These are phyloP conservation scores for Serilophus lunatus DNA, from an alignment of 2,113 vertebrate species.

Conservation along the genomic window DNA sequence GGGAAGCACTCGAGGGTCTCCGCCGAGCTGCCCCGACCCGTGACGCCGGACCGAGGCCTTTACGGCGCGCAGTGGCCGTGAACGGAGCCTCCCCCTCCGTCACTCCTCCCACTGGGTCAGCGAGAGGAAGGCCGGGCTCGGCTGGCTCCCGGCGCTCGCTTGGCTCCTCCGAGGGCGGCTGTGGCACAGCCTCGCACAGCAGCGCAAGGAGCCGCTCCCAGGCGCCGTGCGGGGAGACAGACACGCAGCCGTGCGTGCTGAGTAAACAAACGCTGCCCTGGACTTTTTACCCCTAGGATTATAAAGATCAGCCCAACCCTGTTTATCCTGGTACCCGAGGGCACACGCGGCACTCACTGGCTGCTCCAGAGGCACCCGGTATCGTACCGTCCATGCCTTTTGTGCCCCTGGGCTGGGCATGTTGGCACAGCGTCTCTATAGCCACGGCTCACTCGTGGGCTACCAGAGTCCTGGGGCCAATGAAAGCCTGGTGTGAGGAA, in stretches of 20 bases:
- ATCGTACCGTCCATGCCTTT: fast-evolving
- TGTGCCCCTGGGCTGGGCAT: neutral
- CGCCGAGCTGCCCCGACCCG: fast-evolving
- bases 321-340: neutral
- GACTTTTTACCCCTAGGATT: neutral
- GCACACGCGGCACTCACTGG: fast-evolving
- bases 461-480: fast-evolving
- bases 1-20: fast-evolving
- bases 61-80: fast-evolving
- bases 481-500: fast-evolving
- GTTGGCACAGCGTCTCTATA: fast-evolving
- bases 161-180: fast-evolving
- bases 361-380: neutral
- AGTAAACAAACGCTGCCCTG: neutral
- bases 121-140: neutral
- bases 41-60: fast-evolving
- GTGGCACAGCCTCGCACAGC: fast-evolving
- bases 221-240: neutral
- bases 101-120: neutral
- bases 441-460: fast-evolving
- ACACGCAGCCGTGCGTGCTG: fast-evolving
- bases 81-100: neutral
- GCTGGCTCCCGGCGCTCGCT: neutral
- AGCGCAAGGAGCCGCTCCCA: fast-evolving
- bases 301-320: neutral